Conservation (phyloP, 2,797 vertebrate genomes). For the Alca torda region DNA sequence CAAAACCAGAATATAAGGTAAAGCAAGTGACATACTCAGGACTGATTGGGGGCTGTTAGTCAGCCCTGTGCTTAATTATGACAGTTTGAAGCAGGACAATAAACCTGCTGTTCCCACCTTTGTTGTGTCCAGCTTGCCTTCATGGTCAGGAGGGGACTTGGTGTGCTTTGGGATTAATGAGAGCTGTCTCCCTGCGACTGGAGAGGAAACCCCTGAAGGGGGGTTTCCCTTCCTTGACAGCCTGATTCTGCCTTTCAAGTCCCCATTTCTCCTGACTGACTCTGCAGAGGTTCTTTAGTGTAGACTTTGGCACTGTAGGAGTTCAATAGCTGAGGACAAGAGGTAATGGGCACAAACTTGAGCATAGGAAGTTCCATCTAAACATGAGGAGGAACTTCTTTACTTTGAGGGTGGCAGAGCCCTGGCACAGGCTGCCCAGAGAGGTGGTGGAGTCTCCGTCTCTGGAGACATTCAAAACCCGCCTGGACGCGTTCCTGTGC, state of each 20-base stretch:
- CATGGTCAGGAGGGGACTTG: background rate
- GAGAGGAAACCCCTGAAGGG: background rate
- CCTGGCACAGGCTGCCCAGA: no score
- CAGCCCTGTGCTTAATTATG: background rate
- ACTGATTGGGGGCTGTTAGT: background rate
- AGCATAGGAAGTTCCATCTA: no score
- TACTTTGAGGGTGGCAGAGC: no score
- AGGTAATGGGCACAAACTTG: no score
- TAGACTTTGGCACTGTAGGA: background rate
- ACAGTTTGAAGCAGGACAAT: background rate
- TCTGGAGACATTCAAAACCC: no score
- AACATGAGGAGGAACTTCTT: no score
- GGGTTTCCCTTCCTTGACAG: background rate
- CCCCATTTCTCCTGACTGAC: background rate
- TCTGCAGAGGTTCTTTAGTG: background rate
- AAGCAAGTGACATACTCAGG: background rate
- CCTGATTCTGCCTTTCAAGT: background rate
- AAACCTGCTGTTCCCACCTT: background rate
- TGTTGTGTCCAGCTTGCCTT: background rate
- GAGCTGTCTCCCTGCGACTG: background rate
- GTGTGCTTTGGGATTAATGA: background rate
- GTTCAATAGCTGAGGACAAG: background rate
- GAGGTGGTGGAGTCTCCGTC: no score
- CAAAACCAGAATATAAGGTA: background rate
- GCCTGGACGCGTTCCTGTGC: no score